Conservation (phyloP, 2,113 vertebrate genomes). For the Fregetta grallaria region DNA sequence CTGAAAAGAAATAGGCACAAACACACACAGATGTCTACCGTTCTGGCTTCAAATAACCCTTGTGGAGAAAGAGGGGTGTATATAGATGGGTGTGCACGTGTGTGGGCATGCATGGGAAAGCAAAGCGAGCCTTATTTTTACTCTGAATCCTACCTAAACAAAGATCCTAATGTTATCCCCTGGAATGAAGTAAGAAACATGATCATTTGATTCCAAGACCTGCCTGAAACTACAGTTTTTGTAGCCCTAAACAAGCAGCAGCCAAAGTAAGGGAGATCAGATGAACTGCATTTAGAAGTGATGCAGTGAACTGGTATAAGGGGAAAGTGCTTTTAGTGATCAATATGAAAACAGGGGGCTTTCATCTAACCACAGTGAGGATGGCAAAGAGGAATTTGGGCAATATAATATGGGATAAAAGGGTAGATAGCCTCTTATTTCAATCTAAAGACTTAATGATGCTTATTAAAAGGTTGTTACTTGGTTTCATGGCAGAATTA, state of each 20-base stretch:
- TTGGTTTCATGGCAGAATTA: constrained; percentile 56
- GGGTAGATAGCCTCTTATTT: constrained; percentile 37
- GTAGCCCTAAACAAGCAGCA: constrained; percentile 23
- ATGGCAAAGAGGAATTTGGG: constrained; percentile 37
- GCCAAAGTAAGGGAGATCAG: constrained; percentile 43
- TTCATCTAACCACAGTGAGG: constrained; percentile 55
- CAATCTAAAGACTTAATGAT: constrained; percentile 66
- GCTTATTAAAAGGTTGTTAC: constrained; percentile 72
- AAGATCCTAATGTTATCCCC: constrained; percentile 71
- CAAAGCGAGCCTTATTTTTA: constrained; percentile 29
- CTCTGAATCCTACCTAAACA: constrained; percentile 64
- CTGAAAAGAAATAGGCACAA: constrained; percentile 27
- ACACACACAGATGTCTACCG: constrained; percentile 17
- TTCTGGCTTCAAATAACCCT: constrained; percentile 34
- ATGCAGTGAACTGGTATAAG: constrained; percentile 24
- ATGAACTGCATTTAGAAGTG: constrained; percentile 53
- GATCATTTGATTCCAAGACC: constrained; percentile 33
- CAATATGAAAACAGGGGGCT: constrained; percentile 44
- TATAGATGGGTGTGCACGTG: not conserved
- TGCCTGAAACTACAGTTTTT: constrained; percentile 42
- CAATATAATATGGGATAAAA: constrained; percentile 65
- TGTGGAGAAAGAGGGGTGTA: constrained; percentile 12
- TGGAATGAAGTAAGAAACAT: constrained; percentile 54
- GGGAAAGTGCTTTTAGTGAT: constrained; percentile 58
- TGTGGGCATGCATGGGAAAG: constrained; percentile 47